These are phyloP conservation scores for Hemicordylus capensis DNA, from an alignment of 2,113 vertebrate genomes.

Conservation along the genomic window DNA sequence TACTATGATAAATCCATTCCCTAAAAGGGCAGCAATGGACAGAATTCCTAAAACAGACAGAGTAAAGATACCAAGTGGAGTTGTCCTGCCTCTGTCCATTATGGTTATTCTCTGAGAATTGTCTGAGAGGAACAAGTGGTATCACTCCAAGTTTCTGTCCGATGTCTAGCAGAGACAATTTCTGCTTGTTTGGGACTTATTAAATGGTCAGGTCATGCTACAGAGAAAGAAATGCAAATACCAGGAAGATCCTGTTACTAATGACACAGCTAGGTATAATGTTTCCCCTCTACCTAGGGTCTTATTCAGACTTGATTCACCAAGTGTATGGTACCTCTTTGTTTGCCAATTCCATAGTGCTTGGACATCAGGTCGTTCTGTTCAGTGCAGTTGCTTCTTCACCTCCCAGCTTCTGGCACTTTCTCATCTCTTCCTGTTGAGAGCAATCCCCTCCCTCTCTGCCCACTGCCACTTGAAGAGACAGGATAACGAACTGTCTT, in stretches of 20 bases:
- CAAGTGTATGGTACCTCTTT: not conserved
- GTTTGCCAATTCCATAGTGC: too few species aligned
- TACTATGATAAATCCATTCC: slow-evolving; percentile 30
- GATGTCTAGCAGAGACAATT: not conserved
- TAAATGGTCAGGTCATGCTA: not conserved
- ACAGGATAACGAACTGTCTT: too few species aligned
- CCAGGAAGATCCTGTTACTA: not conserved
- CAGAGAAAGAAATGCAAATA: not conserved
- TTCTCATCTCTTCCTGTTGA: too few species aligned
- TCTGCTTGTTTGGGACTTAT: not conserved
- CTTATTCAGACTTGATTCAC: not conserved
- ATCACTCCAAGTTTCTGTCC: not conserved
- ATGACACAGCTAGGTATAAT: not conserved
- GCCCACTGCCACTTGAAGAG: too few species aligned
- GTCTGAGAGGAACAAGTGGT: not conserved
- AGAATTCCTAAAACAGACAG: slow-evolving; percentile 13
- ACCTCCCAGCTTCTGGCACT: too few species aligned
- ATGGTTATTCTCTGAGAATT: not conserved
- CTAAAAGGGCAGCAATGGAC: not conserved
- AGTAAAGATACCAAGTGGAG: not conserved
- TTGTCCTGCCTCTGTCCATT: not conserved
- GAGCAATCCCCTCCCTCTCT: too few species aligned
- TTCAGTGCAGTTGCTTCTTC: too few species aligned
- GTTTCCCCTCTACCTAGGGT: not conserved
- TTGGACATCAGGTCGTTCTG: too few species aligned